Evolutionary conservation across 1,140 invertebrate genomes (phyloP), one percentile per base, ranked within the genome.

Genomic region (Diabrotica undecimpunctata): DNA sequence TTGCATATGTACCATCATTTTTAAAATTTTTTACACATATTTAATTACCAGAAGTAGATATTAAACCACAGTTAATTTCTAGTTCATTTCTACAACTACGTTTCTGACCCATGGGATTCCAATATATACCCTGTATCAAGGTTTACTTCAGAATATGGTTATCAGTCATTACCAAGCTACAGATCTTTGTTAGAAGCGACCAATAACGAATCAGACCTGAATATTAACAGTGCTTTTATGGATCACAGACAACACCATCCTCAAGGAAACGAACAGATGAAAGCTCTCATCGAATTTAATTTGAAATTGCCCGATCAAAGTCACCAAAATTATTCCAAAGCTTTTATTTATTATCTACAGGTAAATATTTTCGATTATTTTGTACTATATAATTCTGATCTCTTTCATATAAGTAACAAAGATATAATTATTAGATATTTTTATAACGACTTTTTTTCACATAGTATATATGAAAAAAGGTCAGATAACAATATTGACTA

Each of bases 131-230:
- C 92, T 0, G 83, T 83, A 10, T 86, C 94, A 0, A 84, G 96
- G 67, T 97, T 99, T 79, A 86, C 90, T 12, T 97, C 96, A 0
- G 97, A 99, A 79, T 99, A 97, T 78, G 97, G 97, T 9, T 91
- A 95, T 69, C 95, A 98, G 78, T 93, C 95, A 5, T 81, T 93
- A 50, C 94, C 96, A 0, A 88, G 88, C 6, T 77, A 88, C 10
- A 77, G 81, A 36, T 87, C 90, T 5, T 79, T 91, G 71, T 72
- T 68, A 65, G 83, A 83, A 13, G 86, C 83, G 0, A 84, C 85
- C 2, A 73, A 81, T 36, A 75, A 77, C 11, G 10, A 41, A 39
- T 67, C 68, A 0, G 90, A 96, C 78, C 85, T 91, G 60, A 73
- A 74, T 35, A 78, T 87, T 35, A 73, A 80, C 5, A 91, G 87